Conservation (phyloP, 2,797 vertebrate genomes). For the Bufotes viridis region DNA sequence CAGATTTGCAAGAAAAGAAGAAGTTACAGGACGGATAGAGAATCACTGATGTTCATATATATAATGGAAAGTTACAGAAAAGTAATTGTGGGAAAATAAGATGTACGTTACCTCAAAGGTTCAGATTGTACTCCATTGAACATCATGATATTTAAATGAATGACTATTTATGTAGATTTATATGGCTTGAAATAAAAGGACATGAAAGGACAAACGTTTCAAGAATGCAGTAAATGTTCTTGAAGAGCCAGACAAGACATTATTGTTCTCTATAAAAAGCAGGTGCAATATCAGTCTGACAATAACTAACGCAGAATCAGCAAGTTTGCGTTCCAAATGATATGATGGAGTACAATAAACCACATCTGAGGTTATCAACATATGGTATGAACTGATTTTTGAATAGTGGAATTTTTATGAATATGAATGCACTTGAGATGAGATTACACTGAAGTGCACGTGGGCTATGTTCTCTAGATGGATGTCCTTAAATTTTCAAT, state of each 20-base stretch:
- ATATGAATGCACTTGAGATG: neutral
- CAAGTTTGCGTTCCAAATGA: constrained; percentile 37
- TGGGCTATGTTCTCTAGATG: neutral
- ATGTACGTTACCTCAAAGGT: neutral
- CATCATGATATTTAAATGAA: neutral
- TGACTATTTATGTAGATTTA: neutral
- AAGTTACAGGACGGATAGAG: no score
- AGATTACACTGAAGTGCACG: constrained; percentile 1
- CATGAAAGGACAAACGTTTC: neutral
- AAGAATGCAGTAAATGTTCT: neutral
- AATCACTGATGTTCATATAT: no score
- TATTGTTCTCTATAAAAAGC: constrained; percentile 23
- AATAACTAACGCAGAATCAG: constrained; percentile 39
- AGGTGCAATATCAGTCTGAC: constrained; percentile 37
- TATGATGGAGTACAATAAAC: constrained; percentile 18
- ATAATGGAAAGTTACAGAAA: neutral
- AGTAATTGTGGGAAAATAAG: neutral
- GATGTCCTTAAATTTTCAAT: neutral
- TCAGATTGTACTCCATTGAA: neutral
- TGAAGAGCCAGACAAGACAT: constrained; percentile 17
- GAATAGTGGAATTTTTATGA: neutral
- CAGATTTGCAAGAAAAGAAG: no score
- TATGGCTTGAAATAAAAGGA: neutral
- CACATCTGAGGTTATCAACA: constrained; percentile 20
- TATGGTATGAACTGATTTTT: constrained; percentile 4